phyloP scores from a whole-genome alignment of 2,797 vertebrate genomes.

The Arrhamphus sclerolepis region DNA sequence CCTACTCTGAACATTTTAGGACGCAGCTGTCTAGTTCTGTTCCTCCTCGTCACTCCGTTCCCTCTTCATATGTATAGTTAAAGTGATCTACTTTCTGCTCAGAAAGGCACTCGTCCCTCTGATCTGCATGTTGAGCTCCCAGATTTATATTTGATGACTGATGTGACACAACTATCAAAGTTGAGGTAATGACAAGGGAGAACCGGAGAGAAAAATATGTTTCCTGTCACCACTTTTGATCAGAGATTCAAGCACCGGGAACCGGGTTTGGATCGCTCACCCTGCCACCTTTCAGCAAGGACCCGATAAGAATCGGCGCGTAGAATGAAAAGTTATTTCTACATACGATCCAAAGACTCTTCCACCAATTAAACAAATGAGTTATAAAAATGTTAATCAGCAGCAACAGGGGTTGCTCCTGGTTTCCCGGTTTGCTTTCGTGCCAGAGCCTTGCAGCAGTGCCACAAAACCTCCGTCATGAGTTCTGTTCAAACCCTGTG shows the following conservation, averaged over 20 bases:
- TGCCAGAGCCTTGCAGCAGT: too few relatives aligned
- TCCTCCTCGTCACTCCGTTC: not conserved
- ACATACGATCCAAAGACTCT: too few relatives aligned
- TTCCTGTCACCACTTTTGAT: constrained; percentile 10
- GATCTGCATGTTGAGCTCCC: constrained; percentile 15
- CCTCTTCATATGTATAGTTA: constrained; percentile 22
- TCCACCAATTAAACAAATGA: too few relatives aligned
- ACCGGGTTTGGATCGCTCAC: constrained; percentile 13
- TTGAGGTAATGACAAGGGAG: not conserved
- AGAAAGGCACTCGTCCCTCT: constrained; percentile 15
- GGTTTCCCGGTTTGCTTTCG: too few relatives aligned
- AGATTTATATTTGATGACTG: constrained; percentile 28
- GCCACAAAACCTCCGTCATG: too few relatives aligned
- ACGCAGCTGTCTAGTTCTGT: not conserved
- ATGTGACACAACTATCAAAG: constrained; percentile 26
- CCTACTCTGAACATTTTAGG: constrained; percentile 18
- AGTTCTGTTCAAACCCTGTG: too few relatives aligned
- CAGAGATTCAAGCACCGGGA: not conserved
- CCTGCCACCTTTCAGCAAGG: not conserved
- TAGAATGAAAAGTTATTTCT: too few relatives aligned
- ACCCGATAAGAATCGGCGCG: too few relatives aligned
- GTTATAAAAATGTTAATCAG: too few relatives aligned
- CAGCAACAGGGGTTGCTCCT: too few relatives aligned
- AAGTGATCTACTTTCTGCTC: constrained; percentile 36
- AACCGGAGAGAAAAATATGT: constrained; percentile 1